Evolutionary conservation across 1,140 invertebrate genomes (phyloP).

Genomic region (Micrasema minimum): DNA sequence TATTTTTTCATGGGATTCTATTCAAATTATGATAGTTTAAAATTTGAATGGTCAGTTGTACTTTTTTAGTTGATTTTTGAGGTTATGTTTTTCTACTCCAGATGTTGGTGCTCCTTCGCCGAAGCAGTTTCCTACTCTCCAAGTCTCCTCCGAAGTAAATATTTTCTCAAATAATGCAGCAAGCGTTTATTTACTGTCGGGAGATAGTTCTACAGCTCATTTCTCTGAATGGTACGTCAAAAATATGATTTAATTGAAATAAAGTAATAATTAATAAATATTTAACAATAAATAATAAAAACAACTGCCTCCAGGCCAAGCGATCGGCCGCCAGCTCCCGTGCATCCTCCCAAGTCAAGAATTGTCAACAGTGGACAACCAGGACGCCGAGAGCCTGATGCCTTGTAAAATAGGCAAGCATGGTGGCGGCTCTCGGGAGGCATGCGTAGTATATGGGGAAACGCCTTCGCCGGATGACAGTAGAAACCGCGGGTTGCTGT

Average conservation of each 20-base stretch:
- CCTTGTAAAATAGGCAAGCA: too few relatives aligned
- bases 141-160: constrained; percentile 58
- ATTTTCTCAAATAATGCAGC: constrained; percentile 66
- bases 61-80: constrained; percentile 25
- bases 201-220: too few relatives aligned
- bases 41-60: background rate
- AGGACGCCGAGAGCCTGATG: too few relatives aligned
- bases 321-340: too few relatives aligned
- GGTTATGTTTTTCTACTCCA: constrained; percentile 55
- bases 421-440: too few relatives aligned
- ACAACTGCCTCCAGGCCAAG: too few relatives aligned
- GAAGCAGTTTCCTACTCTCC: constrained; percentile 57
- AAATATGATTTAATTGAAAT: background rate
- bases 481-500: too few relatives aligned
- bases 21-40: background rate
- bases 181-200: constrained; percentile 23
- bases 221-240: background rate
- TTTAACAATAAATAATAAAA: background rate
- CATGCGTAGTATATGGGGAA: too few relatives aligned
- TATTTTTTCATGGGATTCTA: background rate
- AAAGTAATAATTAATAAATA: background rate
- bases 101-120: constrained; percentile 59
- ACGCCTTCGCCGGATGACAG: too few relatives aligned
- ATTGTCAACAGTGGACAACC: too few relatives aligned
- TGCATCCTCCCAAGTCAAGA: too few relatives aligned